Evolutionary conservation across 92 coral and sea anemone genomes (phyloP), one percentile per base, ranked within the genome.

Genomic region (Diadumene lineata): DNA sequence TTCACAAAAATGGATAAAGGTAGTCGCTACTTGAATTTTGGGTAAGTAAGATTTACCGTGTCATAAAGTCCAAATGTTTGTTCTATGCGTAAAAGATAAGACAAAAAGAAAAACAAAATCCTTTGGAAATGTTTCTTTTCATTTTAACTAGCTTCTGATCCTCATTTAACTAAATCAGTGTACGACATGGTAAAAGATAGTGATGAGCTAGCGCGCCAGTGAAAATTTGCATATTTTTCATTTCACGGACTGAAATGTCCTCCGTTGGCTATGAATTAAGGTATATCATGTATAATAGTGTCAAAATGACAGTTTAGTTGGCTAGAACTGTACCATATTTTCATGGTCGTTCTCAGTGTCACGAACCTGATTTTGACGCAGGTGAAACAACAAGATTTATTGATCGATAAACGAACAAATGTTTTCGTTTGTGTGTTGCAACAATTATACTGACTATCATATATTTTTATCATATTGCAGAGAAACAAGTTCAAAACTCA

Each of bases 1-100:
- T 4, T 38, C 13, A 6, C 48, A 66, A 15, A 66, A 66, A 66
- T 66, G 71, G 50, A 23, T 38, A 34, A 38, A 66, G 56, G 53
- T 30, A 6, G 71, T 66, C 71, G 71, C 16, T n/a, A 38, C 30
- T 7, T 51, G 24, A 34, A 34, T 34, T 34, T 66, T 30, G 71
- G 71, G 71, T 66, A 66, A 66, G 19, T 32, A 61, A 22, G 28
- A 22, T 61, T 61, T 61, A 25, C 0, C 24, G 19, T 33, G 2
- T 16, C 18, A 0, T 38, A 21, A 21, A 32, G 15, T 65, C 67
- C n/a, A 9, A 16, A 11, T 17, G 43, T 34, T 31, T 31, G 13
- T 28, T 0, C 1, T 17, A 23, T 18, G 17, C 0, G 32, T 17
- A 64, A 29, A 25, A 29, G 24, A 11, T 32, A 10, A 25, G 69